Percentiles rank a stretch among this genome's conserved stretches.
phyloP scores from a whole-genome alignment of 2,888 invertebrate species.

The Pharmacophagus antenor region DNA sequence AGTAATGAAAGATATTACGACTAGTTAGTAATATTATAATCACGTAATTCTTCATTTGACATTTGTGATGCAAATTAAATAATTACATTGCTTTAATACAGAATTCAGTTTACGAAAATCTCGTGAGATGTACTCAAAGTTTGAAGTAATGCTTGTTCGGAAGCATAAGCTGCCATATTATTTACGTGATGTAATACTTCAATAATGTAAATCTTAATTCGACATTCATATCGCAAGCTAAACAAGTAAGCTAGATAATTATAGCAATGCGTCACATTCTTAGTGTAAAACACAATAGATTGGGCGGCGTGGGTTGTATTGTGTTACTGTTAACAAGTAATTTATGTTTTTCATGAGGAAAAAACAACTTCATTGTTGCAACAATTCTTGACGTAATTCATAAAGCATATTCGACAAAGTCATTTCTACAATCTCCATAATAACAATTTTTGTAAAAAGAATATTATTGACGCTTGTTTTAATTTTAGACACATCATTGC shows the following conservation, averaged over 20 bases:
- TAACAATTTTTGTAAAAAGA: too few relatives aligned
- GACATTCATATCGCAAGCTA: slow-evolving; percentile 3
- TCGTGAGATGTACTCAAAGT: too few relatives aligned
- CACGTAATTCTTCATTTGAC: too few relatives aligned
- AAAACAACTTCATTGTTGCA: slow-evolving; percentile 2
- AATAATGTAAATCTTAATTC: background rate
- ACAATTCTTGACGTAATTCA: background rate
- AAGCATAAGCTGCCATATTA: background rate
- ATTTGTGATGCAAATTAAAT: too few relatives aligned
- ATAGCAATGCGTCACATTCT: slow-evolving; percentile 3
- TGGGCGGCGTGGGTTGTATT: slow-evolving; percentile 13
- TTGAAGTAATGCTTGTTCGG: background rate
- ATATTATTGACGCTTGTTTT: too few relatives aligned
- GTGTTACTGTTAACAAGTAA: slow-evolving; percentile 5
- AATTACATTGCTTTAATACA: too few relatives aligned
- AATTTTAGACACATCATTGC: too few relatives aligned
- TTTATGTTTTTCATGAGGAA: slow-evolving; percentile 10
- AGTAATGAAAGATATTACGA: too few relatives aligned
- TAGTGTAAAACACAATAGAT: slow-evolving; percentile 12
- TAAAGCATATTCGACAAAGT: background rate
- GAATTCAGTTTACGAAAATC: too few relatives aligned
- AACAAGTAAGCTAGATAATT: slow-evolving; percentile 3
- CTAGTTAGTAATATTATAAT: too few relatives aligned
- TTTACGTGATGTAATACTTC: background rate
- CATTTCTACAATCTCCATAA: too few relatives aligned